Conservation (phyloP, 2,113 vertebrate species). For the Petroica traversi region DNA sequence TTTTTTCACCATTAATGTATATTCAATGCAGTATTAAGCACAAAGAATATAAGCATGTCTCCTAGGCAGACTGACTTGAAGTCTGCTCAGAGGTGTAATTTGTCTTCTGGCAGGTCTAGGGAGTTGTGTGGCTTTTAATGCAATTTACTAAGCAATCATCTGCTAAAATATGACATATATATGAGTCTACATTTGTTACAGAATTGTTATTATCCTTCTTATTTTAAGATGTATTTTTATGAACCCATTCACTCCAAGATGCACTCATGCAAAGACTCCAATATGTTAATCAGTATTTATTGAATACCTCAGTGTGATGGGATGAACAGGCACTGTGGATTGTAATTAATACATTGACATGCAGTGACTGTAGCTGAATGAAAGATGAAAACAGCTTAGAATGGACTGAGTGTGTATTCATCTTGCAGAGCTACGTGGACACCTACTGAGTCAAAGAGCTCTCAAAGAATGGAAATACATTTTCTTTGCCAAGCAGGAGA, state of each 20-base stretch:
- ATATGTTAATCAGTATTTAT: conserved; percentile 1
- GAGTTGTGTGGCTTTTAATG: background rate
- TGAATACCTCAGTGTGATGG: background rate
- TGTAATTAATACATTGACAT: conserved; percentile 39
- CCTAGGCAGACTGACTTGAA: background rate
- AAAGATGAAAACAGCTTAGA: background rate
- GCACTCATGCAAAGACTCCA: background rate
- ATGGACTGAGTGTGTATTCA: background rate
- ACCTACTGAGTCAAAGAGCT: background rate
- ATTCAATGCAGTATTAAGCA: background rate
- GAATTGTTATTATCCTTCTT: background rate
- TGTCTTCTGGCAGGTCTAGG: background rate
- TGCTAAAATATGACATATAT: background rate
- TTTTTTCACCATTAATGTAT: background rate
- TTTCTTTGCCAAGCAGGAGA: background rate
- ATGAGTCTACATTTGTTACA: background rate
- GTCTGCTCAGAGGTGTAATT: background rate
- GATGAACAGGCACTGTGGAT: background rate
- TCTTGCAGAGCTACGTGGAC: background rate
- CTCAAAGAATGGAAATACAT: background rate
- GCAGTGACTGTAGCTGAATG: background rate
- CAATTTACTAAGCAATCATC: background rate
- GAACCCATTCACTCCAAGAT: background rate
- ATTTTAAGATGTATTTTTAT: background rate
- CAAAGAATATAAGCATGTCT: background rate